These are phyloP conservation scores for Macrobrachium nipponense DNA, from an alignment of 1,140 invertebrate species.

Conservation along the genomic window DNA sequence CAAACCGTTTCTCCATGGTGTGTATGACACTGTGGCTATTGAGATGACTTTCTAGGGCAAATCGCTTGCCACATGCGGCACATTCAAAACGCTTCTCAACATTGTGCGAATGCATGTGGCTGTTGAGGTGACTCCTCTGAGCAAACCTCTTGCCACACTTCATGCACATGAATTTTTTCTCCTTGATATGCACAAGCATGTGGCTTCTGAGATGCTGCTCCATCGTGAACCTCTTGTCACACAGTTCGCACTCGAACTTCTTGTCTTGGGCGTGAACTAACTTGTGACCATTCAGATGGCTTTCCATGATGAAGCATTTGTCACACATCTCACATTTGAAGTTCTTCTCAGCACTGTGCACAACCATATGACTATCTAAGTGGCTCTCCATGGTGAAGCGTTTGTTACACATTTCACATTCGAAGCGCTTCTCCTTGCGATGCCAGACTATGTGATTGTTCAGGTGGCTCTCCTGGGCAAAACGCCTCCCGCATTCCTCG, in stretches of 20 bases:
- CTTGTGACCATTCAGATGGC: constrained; percentile 49
- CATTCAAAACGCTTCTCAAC: constrained; percentile 44
- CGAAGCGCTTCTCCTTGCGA: constrained; percentile 43
- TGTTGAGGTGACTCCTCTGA: constrained; percentile 34
- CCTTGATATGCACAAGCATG: constrained; percentile 43
- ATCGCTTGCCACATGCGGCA: constrained; percentile 32
- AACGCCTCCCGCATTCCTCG: constrained; percentile 49
- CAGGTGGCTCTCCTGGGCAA: constrained; percentile 53
- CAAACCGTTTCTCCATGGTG: constrained; percentile 46
- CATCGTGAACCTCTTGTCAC: constrained; percentile 42
- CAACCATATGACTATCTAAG: constrained; percentile 48
- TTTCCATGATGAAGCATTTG: constrained; percentile 44
- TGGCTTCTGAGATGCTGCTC: constrained; percentile 46
- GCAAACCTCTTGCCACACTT: constrained; percentile 47
- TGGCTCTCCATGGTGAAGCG: constrained; percentile 53
- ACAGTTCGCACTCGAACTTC: constrained; percentile 46
- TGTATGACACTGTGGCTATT: constrained; percentile 43
- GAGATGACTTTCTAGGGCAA: constrained; percentile 50
- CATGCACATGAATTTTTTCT: constrained; percentile 47
- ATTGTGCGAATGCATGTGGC: constrained; percentile 40
- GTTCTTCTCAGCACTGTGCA: constrained; percentile 50
- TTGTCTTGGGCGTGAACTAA: constrained; percentile 42
- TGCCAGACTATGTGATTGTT: constrained; percentile 57
- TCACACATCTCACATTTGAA: constrained; percentile 53
- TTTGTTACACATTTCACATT: constrained; percentile 52